Conservation (phyloP, 1,140 invertebrate species). For the Melipona quadrifasciata region DNA sequence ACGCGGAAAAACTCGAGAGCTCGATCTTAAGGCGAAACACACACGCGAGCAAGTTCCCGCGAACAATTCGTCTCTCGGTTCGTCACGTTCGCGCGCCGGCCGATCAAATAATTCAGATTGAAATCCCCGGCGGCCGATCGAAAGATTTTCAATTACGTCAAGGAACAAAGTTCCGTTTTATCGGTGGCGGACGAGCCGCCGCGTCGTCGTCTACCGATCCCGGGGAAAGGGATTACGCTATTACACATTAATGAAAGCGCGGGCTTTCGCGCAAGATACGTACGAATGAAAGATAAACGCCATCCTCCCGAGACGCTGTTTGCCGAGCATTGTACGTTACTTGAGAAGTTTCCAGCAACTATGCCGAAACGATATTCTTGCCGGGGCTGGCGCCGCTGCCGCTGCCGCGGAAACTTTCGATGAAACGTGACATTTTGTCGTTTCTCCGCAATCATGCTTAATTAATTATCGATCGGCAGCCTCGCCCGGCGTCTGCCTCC, state of each 20-base stretch:
- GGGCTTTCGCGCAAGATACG: constrained; percentile 42
- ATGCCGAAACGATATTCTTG: constrained; percentile 54
- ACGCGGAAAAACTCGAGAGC: background rate
- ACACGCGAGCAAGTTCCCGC: background rate
- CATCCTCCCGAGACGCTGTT: constrained; percentile 43
- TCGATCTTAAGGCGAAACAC: background rate
- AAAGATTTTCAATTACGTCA: constrained; percentile 44
- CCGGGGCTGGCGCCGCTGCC: background rate
- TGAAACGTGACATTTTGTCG: constrained; percentile 52
- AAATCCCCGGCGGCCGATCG: constrained; percentile 7
- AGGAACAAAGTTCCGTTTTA: constrained; percentile 42
- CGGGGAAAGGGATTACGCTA: constrained; percentile 19
- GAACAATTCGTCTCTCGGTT: background rate
- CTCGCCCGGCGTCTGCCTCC: background rate
- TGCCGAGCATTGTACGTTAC: constrained; percentile 50
- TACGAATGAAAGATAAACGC: constrained; percentile 62
- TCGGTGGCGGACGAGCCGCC: background rate
- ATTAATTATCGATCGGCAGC: constrained; percentile 64
- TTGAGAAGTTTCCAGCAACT: constrained; percentile 53
- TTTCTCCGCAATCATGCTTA: constrained; percentile 60
- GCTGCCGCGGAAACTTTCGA: constrained; percentile 49
- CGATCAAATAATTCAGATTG: background rate
- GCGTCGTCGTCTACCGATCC: background rate
- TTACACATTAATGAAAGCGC: constrained; percentile 55
- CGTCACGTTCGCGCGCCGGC: background rate